Percentiles rank a stretch among this genome's conserved stretches.
phyloP scores from a whole-genome alignment of 2,797 vertebrate genomes.

The Poecilia picta region DNA sequence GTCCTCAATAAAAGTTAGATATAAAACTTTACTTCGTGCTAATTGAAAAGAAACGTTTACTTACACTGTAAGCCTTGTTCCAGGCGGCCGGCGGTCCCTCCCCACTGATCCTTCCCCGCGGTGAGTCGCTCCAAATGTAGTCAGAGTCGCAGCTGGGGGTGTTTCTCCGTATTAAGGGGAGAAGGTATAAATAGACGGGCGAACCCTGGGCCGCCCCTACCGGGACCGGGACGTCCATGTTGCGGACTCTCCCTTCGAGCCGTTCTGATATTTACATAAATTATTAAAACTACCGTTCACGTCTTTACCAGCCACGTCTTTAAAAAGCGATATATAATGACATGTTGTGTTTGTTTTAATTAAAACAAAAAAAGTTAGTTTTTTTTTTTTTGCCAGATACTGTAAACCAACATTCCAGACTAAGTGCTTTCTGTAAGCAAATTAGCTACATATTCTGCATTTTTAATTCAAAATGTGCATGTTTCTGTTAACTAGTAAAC shows the following conservation, averaged over 20 bases:
- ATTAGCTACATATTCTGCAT: no score
- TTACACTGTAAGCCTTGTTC: slow-evolving; percentile 56
- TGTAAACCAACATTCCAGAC: no score
- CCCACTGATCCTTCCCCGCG: slow-evolving; percentile 28
- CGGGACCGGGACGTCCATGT: neutral
- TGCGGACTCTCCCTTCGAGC: neutral
- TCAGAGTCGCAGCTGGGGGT: slow-evolving; percentile 48
- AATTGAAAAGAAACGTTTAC: slow-evolving; percentile 40
- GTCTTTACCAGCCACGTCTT: neutral
- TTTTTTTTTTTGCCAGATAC: no score
- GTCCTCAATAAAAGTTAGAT: neutral
- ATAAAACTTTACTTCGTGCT: neutral
- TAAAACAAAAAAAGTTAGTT: no score
- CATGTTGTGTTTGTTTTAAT: neutral
- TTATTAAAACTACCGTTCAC: neutral
- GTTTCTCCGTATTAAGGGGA: slow-evolving; percentile 45
- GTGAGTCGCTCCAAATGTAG: slow-evolving; percentile 67
- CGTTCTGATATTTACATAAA: neutral
- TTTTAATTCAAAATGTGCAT: no score
- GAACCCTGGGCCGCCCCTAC: slow-evolving; percentile 17
- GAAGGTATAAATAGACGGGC: slow-evolving; percentile 65
- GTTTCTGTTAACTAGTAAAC: no score
- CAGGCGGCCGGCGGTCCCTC: slow-evolving; percentile 41
- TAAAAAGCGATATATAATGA: neutral
- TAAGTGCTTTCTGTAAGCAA: no score